Percentiles rank a stretch among this genome's conserved stretches.
These are phyloP conservation scores for Microplitis manilae DNA, from an alignment of 2,888 invertebrate species.

Conservation along the genomic window DNA sequence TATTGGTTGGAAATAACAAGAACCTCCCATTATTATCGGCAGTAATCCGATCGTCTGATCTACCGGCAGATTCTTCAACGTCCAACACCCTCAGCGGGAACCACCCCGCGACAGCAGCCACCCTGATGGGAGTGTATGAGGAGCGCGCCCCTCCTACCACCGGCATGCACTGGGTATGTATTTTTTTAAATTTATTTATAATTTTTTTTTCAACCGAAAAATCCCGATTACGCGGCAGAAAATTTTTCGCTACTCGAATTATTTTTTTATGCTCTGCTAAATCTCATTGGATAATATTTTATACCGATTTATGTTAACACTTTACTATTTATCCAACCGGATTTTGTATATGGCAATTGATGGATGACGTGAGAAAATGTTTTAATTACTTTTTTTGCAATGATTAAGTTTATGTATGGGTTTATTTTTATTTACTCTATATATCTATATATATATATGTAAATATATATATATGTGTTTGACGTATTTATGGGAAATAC, in stretches of 20 bases:
- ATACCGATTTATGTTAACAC: not conserved
- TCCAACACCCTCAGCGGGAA: constrained; percentile 69
- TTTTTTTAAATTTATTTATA: constrained; percentile 39
- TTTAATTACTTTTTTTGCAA: constrained; percentile 29
- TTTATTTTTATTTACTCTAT: not conserved
- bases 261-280: no score
- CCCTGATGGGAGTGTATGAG: constrained; percentile 94
- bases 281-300: no score
- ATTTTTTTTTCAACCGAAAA: constrained; percentile 46
- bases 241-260: no score
- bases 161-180: constrained; percentile 92
- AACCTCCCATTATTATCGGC: not conserved
- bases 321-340: not conserved
- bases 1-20: no score
- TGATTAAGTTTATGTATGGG: constrained; percentile 33
- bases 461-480: not conserved
- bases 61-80: constrained; percentile 53
- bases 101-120: constrained; percentile 71
- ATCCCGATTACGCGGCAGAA: no score
- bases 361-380: constrained; percentile 42
- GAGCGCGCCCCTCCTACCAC: constrained; percentile 83
- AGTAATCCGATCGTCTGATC: not conserved
- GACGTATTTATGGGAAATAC: constrained; percentile 19
- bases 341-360: constrained; percentile 1
- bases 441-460: not conserved